phyloP scores from a whole-genome alignment of 2,113 vertebrate genomes.

The Donacobius atricapilla region DNA sequence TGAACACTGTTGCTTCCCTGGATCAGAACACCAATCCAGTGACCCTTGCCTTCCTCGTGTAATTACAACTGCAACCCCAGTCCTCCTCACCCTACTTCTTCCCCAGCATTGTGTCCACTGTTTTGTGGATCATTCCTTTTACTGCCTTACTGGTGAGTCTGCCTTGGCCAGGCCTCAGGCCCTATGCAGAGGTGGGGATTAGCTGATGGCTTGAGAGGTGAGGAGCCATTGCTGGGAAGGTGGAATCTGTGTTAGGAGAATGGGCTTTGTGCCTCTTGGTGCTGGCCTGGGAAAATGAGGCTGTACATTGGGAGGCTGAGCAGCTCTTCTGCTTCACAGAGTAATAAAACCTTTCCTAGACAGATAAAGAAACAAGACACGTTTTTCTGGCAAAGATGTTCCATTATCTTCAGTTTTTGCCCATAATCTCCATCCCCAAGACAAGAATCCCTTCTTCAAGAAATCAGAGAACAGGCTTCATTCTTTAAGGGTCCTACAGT shows the following conservation, averaged over 20 bases:
- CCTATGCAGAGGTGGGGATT: not conserved
- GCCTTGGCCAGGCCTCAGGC: not conserved
- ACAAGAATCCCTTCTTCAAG: not conserved
- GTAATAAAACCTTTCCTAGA: not conserved
- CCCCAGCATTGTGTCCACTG: not conserved
- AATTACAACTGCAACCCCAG: not conserved
- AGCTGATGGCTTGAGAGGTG: not conserved
- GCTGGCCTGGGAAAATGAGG: not conserved
- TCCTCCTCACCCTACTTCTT: not conserved
- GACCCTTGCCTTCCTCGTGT: not conserved
- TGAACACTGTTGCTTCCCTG: not conserved
- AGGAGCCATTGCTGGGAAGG: not conserved
- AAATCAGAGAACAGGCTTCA: not conserved
- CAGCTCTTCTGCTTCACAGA: not conserved
- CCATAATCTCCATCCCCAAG: not conserved
- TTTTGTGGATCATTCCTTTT: not conserved
- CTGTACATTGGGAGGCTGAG: not conserved
- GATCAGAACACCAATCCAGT: not conserved
- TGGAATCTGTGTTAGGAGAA: not conserved
- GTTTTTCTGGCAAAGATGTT: not conserved
- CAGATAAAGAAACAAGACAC: not conserved
- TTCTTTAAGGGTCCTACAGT: not conserved
- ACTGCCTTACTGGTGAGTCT: not conserved
- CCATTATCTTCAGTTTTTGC: not conserved
- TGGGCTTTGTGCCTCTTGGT: not conserved